These are phyloP conservation scores for Phallusia fumigata DNA, from an alignment of 23 tunicate species.

Conservation along the genomic window DNA sequence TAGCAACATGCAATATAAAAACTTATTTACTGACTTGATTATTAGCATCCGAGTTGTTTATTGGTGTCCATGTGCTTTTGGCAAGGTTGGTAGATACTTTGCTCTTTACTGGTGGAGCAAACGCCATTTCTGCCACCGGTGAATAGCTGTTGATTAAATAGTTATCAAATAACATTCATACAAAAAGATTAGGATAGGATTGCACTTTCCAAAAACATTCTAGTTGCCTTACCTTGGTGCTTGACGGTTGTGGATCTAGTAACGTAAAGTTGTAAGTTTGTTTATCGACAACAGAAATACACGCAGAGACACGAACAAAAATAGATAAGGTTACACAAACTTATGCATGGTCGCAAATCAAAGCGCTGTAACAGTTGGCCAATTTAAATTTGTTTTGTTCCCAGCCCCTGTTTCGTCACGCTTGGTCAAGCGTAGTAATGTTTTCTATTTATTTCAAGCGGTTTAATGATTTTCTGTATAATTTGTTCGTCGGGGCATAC, in stretches of 20 bases:
- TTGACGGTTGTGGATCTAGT: not conserved
- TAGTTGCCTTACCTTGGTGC: not conserved
- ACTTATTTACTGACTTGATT: slow-evolving; percentile 35
- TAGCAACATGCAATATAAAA: not conserved
- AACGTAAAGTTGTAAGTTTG: not conserved
- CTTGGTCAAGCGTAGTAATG: slow-evolving; percentile 1
- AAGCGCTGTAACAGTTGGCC: not conserved
- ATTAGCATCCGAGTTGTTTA: slow-evolving; percentile 78
- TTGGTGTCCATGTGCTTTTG: slow-evolving; percentile 96
- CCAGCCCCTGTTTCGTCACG: not conserved
- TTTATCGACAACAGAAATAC: not conserved
- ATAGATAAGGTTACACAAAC: not conserved
- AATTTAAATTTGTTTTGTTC: not conserved
- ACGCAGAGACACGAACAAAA: not conserved
- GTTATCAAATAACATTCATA: no score
- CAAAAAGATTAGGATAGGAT: no score
- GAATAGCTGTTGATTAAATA: no score
- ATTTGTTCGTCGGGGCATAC: no score
- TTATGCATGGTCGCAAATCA: no score
- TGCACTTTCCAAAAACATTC: no score
- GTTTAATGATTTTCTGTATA: no score
- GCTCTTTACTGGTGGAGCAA: slow-evolving; percentile 85
- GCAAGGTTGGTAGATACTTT: slow-evolving; percentile 62
- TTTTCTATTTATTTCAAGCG: not conserved
- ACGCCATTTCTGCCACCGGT: slow-evolving; percentile 56